Evolutionary conservation across 2,888 invertebrate species (phyloP).

Genomic region (Philopedon plagiatum): DNA sequence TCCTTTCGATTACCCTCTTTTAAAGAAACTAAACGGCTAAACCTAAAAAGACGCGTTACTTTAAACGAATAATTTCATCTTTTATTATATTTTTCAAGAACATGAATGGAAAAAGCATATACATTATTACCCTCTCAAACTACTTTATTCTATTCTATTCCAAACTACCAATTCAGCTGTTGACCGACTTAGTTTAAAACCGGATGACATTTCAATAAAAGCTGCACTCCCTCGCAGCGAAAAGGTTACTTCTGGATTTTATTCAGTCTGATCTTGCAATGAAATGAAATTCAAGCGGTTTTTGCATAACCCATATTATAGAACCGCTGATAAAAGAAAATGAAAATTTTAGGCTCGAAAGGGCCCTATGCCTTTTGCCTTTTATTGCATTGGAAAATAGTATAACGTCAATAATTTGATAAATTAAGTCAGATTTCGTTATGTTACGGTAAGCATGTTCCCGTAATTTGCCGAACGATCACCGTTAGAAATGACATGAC

Average conservation of each 20-base stretch:
- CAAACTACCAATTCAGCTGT: neutral
- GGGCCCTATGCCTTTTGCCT: neutral
- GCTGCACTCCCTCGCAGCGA: neutral
- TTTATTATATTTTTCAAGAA: too few relatives aligned
- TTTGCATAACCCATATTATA: conserved; percentile 20
- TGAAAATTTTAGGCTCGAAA: conserved; percentile 35
- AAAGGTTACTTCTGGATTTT: conserved; percentile 17
- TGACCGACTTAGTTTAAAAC: neutral
- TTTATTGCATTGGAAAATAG: conserved; percentile 5
- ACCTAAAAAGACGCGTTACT: too few relatives aligned
- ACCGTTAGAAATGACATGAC: too few relatives aligned
- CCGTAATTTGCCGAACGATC: too few relatives aligned
- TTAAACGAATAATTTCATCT: too few relatives aligned
- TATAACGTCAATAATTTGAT: too few relatives aligned
- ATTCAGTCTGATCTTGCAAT: conserved; percentile 24
- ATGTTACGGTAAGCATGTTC: too few relatives aligned
- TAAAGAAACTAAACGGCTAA: too few relatives aligned
- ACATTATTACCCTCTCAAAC: too few relatives aligned
- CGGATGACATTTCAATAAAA: neutral
- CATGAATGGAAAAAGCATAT: too few relatives aligned
- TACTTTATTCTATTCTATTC: neutral
- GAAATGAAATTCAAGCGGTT: conserved; percentile 19
- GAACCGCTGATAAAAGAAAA: conserved; percentile 41
- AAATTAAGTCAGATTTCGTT: too few relatives aligned
- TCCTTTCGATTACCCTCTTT: too few relatives aligned